These are phyloP conservation scores for Pheucticus melanocephalus DNA, from an alignment of 2,113 vertebrate genomes.

Conservation along the genomic window DNA sequence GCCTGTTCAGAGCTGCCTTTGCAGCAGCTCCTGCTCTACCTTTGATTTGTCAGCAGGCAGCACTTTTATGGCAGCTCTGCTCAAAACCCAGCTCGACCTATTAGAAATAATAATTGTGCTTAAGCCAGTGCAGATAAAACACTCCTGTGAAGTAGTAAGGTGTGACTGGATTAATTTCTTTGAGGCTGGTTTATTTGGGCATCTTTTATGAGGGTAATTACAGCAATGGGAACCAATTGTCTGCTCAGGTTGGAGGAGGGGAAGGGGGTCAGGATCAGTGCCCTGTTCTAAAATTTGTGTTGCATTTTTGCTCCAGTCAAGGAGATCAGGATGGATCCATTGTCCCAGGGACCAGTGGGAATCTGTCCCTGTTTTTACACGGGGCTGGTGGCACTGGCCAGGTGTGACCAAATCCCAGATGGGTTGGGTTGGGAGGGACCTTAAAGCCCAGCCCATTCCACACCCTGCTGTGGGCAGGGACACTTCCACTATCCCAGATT, in stretches of 20 bases:
- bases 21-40: neutral
- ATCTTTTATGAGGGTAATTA: slow-evolving; percentile 71
- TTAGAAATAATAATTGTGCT: neutral
- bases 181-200: neutral
- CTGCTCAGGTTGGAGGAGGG: slow-evolving; percentile 76
- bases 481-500: fast-evolving
- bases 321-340: slow-evolving; percentile 34
- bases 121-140: neutral
- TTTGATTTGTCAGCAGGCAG: neutral
- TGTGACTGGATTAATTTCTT: neutral
- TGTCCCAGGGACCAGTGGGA: neutral
- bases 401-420: neutral
- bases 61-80: neutral
- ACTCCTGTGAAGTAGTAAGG: neutral
- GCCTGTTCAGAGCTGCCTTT: neutral
- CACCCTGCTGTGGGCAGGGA: neutral
- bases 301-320: slow-evolving; percentile 74
- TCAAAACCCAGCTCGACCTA: neutral
- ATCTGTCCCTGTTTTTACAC: neutral
- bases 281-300: slow-evolving; percentile 59
- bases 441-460: fast-evolving
- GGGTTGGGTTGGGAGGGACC: neutral
- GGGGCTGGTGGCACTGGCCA: neutral
- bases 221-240: slow-evolving; percentile 71
- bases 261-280: slow-evolving; percentile 47